Conservation (phyloP, 1,140 invertebrate genomes). For the Fopius arisanus region DNA sequence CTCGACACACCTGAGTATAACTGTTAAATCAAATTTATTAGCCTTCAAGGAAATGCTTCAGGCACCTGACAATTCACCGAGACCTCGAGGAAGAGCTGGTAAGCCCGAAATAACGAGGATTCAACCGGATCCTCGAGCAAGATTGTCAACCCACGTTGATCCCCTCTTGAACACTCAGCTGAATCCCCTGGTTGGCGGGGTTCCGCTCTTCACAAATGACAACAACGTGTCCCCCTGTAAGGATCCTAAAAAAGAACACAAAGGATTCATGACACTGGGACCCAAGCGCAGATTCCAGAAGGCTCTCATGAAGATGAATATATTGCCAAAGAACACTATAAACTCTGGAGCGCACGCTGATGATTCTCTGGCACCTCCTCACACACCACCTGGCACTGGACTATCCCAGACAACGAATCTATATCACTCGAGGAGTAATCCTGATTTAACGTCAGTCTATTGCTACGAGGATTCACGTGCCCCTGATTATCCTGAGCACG, state of each 20-base stretch:
- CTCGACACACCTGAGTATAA: slow-evolving; percentile 95
- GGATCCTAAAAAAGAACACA: slow-evolving; percentile 75
- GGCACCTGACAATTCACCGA: slow-evolving; percentile 82
- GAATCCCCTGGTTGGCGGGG: slow-evolving; percentile 54
- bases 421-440: slow-evolving; percentile 90
- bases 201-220: slow-evolving; percentile 54
- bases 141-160: slow-evolving; percentile 70
- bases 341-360: slow-evolving; percentile 71
- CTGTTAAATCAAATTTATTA: slow-evolving; percentile 96
- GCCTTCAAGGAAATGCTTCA: slow-evolving; percentile 86
- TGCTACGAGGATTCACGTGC: slow-evolving; percentile 79
- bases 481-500: slow-evolving; percentile 94
- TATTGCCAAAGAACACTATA: slow-evolving; percentile 86
- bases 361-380: slow-evolving; percentile 64
- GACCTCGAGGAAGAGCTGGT: slow-evolving; percentile 70
- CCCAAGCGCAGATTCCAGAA: slow-evolving; percentile 85
- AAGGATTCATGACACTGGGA: slow-evolving; percentile 88
- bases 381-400: slow-evolving; percentile 61
- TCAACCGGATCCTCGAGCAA: slow-evolving; percentile 72
- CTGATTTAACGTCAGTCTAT: slow-evolving; percentile 81
- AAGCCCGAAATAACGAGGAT: slow-evolving; percentile 69
- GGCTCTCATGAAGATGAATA: slow-evolving; percentile 90
- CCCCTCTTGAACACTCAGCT: slow-evolving; percentile 56
- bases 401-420: slow-evolving; percentile 63
- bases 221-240: slow-evolving; percentile 61